These are phyloP conservation scores for Crocidura indochinensis DNA, from an alignment of 2,797 vertebrate species.

Conservation along the genomic window DNA sequence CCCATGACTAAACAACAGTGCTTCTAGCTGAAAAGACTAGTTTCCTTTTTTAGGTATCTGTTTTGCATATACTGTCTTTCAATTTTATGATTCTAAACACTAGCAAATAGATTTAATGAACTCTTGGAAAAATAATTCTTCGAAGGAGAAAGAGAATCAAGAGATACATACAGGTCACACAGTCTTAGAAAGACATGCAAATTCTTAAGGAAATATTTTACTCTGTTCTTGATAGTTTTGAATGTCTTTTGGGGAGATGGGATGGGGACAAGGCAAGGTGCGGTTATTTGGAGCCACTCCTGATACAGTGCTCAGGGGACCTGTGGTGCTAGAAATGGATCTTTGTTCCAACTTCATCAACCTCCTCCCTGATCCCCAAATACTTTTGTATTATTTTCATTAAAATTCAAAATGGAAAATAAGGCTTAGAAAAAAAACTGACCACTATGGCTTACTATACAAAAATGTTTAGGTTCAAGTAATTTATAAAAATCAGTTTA, in stretches of 20 bases:
- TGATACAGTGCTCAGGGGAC: no score
- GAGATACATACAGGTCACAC: not conserved
- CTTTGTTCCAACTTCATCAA: not conserved
- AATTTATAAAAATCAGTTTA: conserved; percentile 10
- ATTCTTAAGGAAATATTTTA: not conserved
- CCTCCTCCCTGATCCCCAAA: not conserved
- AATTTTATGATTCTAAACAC: not conserved
- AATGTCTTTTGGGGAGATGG: not conserved
- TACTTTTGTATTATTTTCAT: not conserved
- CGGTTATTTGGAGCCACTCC: no score
- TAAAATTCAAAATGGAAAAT: conserved; percentile 37
- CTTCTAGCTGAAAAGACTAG: not conserved
- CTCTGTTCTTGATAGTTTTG: not conserved
- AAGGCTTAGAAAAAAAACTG: conserved; percentile 30
- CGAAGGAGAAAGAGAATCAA: not conserved
- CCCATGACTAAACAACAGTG: not conserved
- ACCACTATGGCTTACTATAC: not conserved
- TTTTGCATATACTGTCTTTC: conserved; percentile 20
- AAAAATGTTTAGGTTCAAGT: conserved; percentile 25
- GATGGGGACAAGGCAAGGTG: no score
- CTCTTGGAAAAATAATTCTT: not conserved
- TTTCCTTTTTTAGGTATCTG: conserved; percentile 32
- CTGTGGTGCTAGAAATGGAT: no score
- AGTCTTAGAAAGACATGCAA: conserved; percentile 29
- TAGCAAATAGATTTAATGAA: not conserved